Base-by-base conservation (phyloP, 2,797 vertebrate species). In the Premnoplex brunnescens region DNA sequence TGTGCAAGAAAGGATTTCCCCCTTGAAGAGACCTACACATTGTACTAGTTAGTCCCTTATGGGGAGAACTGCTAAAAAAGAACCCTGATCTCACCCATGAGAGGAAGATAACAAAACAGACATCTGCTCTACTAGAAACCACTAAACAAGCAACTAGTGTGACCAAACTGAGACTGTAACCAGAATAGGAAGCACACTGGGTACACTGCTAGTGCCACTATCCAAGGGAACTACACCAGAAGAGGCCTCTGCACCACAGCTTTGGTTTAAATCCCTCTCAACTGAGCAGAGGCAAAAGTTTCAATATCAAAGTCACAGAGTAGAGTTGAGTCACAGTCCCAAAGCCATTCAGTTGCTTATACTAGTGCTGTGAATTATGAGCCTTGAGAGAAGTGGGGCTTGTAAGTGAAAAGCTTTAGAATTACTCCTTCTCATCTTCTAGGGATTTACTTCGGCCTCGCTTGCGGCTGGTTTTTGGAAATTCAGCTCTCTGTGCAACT, bases 371-470 rank as follows among this genome's bases (percentile, higher is more conserved):
- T 74, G 72, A 79, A 52, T 85, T 77, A 71, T 56, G 69, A 89
- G 67, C 39, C 72, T 73, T 73, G 92, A 90, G 55, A 62, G 63
- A 79, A 83, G 27, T 69, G 51, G 88, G 80, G 80, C 91, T 93
- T 80, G 80, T 30, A 26, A 77, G 54, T 78, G 86, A 85, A 96
- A 77, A 94, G 88, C 36, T 77, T 91, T 54, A 83, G 62, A 77
- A 87, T 81, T 76, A 75, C 23, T 91, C 59, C 75, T 89, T 36
- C 44, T 55, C 62, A 68, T 94, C 89, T 86, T 85, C 88, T 8
- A 63, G 27, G 73, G 67, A 46, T 36, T 96, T 98, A 97, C 49
- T 98, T 97, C 93, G 96, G 77, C 95, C 94, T 90, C 94, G 88
- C 92, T 97, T 97, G 80, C 72, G 91, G 77, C 74, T 93, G 26